Evolutionary conservation across 2,113 vertebrate genomes (phyloP).

Genomic region (Mormyrus lacerda): DNA sequence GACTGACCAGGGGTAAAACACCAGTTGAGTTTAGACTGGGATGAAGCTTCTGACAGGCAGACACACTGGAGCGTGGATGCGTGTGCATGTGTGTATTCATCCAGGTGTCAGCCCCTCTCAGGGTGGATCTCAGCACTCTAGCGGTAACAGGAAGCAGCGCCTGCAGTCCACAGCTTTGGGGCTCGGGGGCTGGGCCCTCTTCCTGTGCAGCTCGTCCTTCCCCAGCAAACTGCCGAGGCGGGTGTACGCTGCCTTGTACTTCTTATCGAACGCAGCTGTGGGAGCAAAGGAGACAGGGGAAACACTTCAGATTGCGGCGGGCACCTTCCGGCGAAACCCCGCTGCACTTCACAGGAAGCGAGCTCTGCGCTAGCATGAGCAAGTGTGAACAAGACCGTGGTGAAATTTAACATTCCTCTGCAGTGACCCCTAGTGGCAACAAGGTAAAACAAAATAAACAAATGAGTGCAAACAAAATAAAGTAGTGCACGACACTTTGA

Average conservation of each 20-base stretch:
- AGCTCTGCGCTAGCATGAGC: not conserved
- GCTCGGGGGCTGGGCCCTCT: constrained; percentile 69
- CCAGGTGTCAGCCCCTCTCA: not conserved
- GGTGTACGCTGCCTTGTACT: constrained; percentile 71
- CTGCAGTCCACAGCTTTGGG: constrained; percentile 81
- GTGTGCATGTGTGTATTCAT: not conserved
- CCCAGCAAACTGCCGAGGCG: constrained; percentile 68
- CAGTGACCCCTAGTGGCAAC: not conserved
- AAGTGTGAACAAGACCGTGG: not conserved
- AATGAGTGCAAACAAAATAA: not conserved
- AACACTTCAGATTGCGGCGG: not conserved
- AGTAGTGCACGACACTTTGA: not conserved
- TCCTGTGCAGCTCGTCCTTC: constrained; percentile 67
- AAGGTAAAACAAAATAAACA: not conserved
- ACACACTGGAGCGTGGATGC: not conserved
- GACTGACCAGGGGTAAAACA: constrained; percentile 7
- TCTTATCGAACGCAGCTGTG: constrained; percentile 80
- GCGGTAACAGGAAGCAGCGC: constrained; percentile 72
- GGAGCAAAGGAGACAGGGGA: not conserved
- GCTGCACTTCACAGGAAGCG: not conserved
- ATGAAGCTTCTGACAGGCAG: not conserved
- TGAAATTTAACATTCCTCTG: not conserved
- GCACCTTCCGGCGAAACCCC: not conserved
- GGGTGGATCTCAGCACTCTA: constrained; percentile 66
- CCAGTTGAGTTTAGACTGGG: not conserved